Conservation (phyloP, 2,888 invertebrate species). For the Thyatira batis region DNA sequence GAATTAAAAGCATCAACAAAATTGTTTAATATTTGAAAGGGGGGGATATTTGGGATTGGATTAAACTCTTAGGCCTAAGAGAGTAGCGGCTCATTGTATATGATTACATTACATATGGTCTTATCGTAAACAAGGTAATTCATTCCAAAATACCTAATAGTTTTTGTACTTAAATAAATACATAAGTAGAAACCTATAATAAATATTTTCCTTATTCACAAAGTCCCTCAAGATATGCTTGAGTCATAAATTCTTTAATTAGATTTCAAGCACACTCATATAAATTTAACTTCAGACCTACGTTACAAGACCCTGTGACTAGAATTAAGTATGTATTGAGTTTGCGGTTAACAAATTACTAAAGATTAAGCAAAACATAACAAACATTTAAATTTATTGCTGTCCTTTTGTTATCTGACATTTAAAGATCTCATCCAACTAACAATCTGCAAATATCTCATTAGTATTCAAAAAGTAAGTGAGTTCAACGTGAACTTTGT, state of each 20-base stretch:
- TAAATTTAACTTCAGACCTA: not conserved
- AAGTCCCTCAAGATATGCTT: not conserved
- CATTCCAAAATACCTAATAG: no score
- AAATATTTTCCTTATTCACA: no score
- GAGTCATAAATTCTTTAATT: not conserved
- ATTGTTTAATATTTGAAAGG: no score
- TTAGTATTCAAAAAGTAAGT: conserved; percentile 20
- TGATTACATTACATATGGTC: no score
- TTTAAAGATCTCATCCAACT: conserved; percentile 2
- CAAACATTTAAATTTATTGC: not conserved
- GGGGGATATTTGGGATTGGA: no score
- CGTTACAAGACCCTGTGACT: not conserved
- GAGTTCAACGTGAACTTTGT: conserved; percentile 9
- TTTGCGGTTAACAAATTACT: not conserved
- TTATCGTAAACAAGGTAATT: no score
- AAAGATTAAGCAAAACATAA: not conserved
- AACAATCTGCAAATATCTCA: conserved; percentile 18
- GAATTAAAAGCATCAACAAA: no score
- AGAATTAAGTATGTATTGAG: not conserved
- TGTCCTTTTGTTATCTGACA: conserved; percentile 1
- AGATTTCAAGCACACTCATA: not conserved
- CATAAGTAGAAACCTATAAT: no score
- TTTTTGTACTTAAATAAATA: no score
- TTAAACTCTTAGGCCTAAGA: no score
- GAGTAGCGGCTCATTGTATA: no score